Percentiles rank a stretch among this genome's conserved stretches.
Conservation (phyloP, 2,888 invertebrate species). For the Cheilosia scutellata region DNA sequence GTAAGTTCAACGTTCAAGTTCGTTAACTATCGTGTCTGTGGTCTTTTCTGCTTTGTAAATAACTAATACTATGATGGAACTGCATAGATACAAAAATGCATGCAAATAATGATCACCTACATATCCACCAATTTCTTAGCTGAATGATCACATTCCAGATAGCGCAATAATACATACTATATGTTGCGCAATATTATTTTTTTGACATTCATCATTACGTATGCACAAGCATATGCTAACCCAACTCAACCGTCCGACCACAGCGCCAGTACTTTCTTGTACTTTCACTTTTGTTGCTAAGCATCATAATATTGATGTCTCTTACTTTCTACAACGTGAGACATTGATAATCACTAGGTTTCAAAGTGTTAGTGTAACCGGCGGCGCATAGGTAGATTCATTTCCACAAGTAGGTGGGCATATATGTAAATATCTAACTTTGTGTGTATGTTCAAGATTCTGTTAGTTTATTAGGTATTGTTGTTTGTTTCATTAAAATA, state of each 20-base stretch:
- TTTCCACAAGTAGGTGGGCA: not conserved
- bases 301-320: conserved; percentile 55
- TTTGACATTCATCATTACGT: conserved; percentile 44
- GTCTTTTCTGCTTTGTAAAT: too few relatives aligned
- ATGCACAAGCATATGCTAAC: conserved; percentile 31
- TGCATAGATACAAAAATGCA: not conserved
- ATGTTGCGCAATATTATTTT: conserved; percentile 42
- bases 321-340: conserved; percentile 68
- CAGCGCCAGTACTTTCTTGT: conserved; percentile 54
- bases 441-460: not conserved
- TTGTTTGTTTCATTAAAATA: conserved; percentile 1
- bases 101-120: not conserved
- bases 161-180: not conserved
- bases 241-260: conserved; percentile 38
- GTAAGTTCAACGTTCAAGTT: too few relatives aligned
- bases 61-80: not conserved
- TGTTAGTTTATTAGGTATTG: not conserved
- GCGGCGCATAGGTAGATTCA: conserved; percentile 3
- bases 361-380: conserved; percentile 38
- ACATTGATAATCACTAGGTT: conserved; percentile 55
- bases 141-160: conserved; percentile 30
- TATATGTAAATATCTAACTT: conserved; percentile 1
- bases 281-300: conserved; percentile 65
- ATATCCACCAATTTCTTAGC: not conserved
- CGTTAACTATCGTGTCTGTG: too few relatives aligned